Evolutionary conservation across 2,113 vertebrate species (phyloP).

Genomic region (Aphyosemion australe): DNA sequence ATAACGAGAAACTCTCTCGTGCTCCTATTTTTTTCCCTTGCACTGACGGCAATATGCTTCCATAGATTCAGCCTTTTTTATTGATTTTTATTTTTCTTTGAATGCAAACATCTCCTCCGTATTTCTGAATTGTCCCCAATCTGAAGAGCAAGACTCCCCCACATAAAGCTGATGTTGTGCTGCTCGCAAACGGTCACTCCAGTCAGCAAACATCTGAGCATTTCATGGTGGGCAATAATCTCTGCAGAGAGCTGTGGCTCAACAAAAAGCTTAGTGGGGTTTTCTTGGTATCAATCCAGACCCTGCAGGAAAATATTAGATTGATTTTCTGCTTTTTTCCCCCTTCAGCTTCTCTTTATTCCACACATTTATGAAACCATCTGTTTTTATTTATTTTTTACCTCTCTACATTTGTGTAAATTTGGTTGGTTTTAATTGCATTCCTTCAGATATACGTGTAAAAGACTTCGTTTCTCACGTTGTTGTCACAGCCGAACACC

Average conservation of each 20-base stretch:
- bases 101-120: not conserved
- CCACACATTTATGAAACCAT: not conserved
- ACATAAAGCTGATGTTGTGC: constrained; percentile 9
- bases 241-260: constrained; percentile 24
- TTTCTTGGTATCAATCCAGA: constrained; percentile 18
- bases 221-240: constrained; percentile 40
- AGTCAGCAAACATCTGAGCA: constrained; percentile 31
- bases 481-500: constrained; percentile 14
- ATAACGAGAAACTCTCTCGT: too few species aligned
- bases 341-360: not conserved
- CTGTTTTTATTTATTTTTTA: not conserved
- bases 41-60: too few species aligned
- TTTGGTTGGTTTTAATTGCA: not conserved
- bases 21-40: too few species aligned
- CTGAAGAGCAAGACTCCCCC: constrained; percentile 1
- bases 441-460: not conserved
- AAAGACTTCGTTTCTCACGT: constrained; percentile 8
- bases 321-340: constrained; percentile 10
- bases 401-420: too few species aligned
- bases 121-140: constrained; percentile 12
- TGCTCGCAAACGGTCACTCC: constrained; percentile 21
- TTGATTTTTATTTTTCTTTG: not conserved
- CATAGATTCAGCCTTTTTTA: not conserved
- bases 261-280: constrained; percentile 22
- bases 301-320: constrained; percentile 6